Conservation (phyloP, 2,888 invertebrate genomes). For the Andricus quercusramuli region DNA sequence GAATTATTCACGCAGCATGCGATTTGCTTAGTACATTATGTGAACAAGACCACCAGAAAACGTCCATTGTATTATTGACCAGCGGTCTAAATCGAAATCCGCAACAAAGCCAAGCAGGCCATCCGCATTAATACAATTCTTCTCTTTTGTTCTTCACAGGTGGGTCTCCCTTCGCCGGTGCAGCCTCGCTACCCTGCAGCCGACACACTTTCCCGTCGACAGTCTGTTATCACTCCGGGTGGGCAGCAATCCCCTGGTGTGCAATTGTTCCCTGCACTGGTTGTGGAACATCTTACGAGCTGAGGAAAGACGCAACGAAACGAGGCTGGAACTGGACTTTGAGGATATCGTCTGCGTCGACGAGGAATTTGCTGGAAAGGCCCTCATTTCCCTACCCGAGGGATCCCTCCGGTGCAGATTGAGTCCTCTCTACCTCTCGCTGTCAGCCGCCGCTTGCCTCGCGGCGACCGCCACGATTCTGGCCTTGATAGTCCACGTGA, state of each 20-base stretch:
- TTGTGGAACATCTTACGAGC: constrained; percentile 86
- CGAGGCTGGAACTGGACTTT: constrained; percentile 75
- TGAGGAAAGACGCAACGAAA: constrained; percentile 73
- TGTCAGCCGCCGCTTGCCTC: constrained; percentile 76
- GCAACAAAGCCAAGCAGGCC: constrained; percentile 22
- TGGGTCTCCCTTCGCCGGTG: constrained; percentile 88
- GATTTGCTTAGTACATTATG: constrained; percentile 32
- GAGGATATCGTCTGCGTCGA: constrained; percentile 73
- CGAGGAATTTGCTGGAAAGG: constrained; percentile 74
- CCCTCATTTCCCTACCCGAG: constrained; percentile 71
- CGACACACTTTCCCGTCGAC: constrained; percentile 91
- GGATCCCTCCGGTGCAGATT: constrained; percentile 72
- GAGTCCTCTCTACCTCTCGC: constrained; percentile 73
- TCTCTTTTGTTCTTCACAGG: constrained; percentile 53
- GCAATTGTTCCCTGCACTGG: constrained; percentile 94
- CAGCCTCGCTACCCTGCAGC: constrained; percentile 87
- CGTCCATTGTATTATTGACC: constrained; percentile 34
- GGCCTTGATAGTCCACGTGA: constrained; percentile 73
- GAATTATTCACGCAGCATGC: constrained; percentile 39
- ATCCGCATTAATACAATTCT: constrained; percentile 23
- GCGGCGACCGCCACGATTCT: constrained; percentile 72
- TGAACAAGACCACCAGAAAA: constrained; percentile 10
- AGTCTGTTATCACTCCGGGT: constrained; percentile 87
- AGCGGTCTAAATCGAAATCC: constrained; percentile 21
- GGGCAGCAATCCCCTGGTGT: constrained; percentile 90